A percentile compares a stretch with the other conserved stretches of the same genome.
These are phyloP conservation scores for Mythimna loreyi DNA, from an alignment of 2,888 invertebrate species.

Conservation along the genomic window DNA sequence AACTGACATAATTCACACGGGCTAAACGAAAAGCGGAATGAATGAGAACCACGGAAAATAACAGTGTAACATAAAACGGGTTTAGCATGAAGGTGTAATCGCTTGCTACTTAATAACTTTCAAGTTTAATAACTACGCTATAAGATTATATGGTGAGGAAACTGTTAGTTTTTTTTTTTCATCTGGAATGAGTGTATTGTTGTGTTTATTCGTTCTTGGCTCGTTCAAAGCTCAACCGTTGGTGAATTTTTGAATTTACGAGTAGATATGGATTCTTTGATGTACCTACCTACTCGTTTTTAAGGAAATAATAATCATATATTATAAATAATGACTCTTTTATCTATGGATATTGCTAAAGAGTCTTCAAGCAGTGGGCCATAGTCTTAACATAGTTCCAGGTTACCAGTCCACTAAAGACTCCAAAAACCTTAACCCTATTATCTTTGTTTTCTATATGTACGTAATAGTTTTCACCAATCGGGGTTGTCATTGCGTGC, in stretches of 20 bases:
- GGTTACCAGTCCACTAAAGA: too few species aligned
- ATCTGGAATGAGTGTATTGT: slow-evolving; percentile 3
- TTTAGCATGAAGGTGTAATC: slow-evolving; percentile 47
- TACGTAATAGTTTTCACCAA: too few species aligned
- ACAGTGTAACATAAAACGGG: slow-evolving; percentile 45
- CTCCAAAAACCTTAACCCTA: too few species aligned
- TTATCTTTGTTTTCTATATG: too few species aligned
- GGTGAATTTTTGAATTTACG: not conserved
- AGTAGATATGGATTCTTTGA: not conserved
- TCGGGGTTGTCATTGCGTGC: too few species aligned
- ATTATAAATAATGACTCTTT: too few species aligned
- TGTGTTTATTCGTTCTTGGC: not conserved
- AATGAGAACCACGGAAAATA: slow-evolving; percentile 44
- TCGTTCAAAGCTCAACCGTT: not conserved
- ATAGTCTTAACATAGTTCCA: too few species aligned
- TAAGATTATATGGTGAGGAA: slow-evolving; percentile 46
- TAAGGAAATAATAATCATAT: not conserved
- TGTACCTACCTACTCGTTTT: not conserved
- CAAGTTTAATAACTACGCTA: slow-evolving; percentile 56
- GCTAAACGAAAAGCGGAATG: slow-evolving; percentile 36
- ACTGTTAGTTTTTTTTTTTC: slow-evolving; percentile 16
- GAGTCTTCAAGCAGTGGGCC: too few species aligned
- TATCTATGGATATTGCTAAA: too few species aligned
- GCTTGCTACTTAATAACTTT: slow-evolving; percentile 57
- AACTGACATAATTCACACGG: slow-evolving; percentile 57